Conservation (phyloP, 2,797 vertebrate species). For the Trachops cirrhosus region DNA sequence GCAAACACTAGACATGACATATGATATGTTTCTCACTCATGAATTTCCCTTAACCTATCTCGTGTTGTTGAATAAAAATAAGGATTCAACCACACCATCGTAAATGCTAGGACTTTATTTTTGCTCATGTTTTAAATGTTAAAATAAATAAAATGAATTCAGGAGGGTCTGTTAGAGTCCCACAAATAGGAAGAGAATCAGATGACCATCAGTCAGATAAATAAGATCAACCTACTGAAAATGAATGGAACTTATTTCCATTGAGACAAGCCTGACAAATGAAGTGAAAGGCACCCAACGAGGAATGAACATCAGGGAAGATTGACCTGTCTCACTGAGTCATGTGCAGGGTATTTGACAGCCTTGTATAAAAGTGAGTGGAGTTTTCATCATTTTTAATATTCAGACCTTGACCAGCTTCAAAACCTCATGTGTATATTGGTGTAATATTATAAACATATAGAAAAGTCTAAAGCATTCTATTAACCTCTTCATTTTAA, state of each 20-base stretch:
- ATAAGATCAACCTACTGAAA: conserved; percentile 45
- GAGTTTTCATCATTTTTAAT: conserved; percentile 43
- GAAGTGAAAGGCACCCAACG: conserved; percentile 51
- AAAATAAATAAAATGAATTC: not conserved
- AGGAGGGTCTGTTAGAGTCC: not conserved
- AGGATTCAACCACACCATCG: not conserved
- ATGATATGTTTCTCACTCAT: not conserved
- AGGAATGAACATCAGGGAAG: conserved; percentile 50
- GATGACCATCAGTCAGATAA: conserved; percentile 24
- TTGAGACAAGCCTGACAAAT: conserved; percentile 49
- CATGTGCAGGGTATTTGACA: conserved; percentile 17
- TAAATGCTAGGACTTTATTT: not conserved
- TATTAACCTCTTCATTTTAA: not conserved
- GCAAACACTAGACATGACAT: not conserved
- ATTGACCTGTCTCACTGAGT: conserved; percentile 57
- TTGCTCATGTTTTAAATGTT: conserved; percentile 1
- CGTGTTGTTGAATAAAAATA: conserved; percentile 8
- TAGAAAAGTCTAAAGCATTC: not conserved
- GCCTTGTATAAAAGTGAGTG: not conserved
- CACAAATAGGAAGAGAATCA: not conserved
- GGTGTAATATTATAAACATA: not conserved
- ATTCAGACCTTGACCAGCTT: not conserved
- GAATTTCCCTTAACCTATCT: conserved; percentile 7
- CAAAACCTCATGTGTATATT: not conserved
- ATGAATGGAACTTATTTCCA: conserved; percentile 46